Percentiles rank a stretch among this genome's conserved stretches.
These are phyloP conservation scores for Papilio aristodemus DNA, from an alignment of 1,140 invertebrate genomes.

Conservation along the genomic window DNA sequence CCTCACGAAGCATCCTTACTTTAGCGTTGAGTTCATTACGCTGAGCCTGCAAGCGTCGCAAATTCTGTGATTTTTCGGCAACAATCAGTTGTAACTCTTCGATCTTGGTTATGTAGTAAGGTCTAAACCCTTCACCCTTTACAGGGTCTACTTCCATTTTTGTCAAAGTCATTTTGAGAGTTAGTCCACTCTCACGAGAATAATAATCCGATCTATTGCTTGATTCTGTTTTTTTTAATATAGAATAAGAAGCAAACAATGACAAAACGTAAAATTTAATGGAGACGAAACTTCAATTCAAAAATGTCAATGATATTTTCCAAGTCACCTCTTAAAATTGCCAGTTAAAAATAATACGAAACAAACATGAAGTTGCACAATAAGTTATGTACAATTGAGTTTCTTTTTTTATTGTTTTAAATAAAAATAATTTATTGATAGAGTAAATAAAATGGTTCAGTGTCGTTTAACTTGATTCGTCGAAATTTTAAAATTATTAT, in stretches of 20 bases:
- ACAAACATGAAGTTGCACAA: no score
- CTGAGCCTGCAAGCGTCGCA: conserved; percentile 98
- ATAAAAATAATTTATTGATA: no score
- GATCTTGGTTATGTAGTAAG: conserved; percentile 98
- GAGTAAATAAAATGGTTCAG: no score
- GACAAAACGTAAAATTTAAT: not conserved
- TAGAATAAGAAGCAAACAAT: not conserved
- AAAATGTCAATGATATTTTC: conserved; percentile 37
- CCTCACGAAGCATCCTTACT: conserved; percentile 98
- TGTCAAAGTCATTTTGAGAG: conserved; percentile 66
- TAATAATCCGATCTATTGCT: conserved; percentile 14
- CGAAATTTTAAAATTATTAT: no score
- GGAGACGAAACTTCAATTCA: not conserved
- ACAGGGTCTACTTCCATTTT: conserved; percentile 94
- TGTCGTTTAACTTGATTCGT: no score
- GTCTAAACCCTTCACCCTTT: conserved; percentile 93
- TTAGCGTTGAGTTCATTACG: conserved; percentile 99
- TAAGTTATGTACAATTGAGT: no score
- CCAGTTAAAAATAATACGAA: conserved; percentile 31
- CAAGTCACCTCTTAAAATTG: conserved; percentile 38
- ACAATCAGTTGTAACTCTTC: conserved; percentile 97
- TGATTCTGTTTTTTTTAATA: not conserved
- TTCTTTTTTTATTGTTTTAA: no score
- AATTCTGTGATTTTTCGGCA: conserved; percentile 98
- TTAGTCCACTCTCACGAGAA: conserved; percentile 36